Percentiles rank a stretch among this genome's conserved stretches.
Conservation (phyloP, 37 sponge, comb jelly and placozoan genomes). For the Cladorhizidae sp. region DNA sequence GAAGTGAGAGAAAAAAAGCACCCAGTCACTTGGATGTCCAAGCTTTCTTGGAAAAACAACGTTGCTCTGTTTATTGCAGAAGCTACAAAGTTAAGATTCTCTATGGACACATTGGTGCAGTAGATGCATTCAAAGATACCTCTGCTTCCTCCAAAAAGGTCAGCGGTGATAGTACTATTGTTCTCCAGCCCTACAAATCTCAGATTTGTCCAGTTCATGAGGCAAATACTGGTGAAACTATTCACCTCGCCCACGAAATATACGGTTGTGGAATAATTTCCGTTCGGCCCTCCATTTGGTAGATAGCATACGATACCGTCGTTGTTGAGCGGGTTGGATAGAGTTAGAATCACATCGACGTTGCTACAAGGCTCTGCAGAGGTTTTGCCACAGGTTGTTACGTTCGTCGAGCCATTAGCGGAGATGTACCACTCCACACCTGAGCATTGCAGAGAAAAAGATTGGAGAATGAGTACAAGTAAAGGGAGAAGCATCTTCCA, state of each 20-base stretch:
- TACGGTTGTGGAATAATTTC: constrained; percentile 30
- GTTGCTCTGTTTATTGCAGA: constrained; percentile 13
- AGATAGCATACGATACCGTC: not conserved
- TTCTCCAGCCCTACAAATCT: constrained; percentile 16
- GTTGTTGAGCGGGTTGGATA: constrained; percentile 19
- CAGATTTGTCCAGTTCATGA: constrained; percentile 54
- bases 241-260: constrained; percentile 21
- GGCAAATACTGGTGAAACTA: constrained; percentile 30
- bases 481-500: too few relatives aligned
- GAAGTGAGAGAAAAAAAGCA: constrained; percentile 27
- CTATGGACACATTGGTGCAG: constrained; percentile 49
- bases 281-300: constrained; percentile 4
- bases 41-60: constrained; percentile 12
- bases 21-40: constrained; percentile 7
- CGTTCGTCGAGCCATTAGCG: constrained; percentile 17
- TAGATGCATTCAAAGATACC: constrained; percentile 35
- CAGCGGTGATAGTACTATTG: constrained; percentile 1
- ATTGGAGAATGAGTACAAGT: too few relatives aligned
- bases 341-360: constrained; percentile 17
- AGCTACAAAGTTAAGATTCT: constrained; percentile 30
- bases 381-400: constrained; percentile 35
- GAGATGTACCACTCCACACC: constrained; percentile 57
- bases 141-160: not conserved
- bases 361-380: constrained; percentile 31
- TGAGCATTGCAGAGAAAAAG: too few relatives aligned